phyloP scores from a whole-genome alignment of 35 echinoderm and acorn worm species.

The Apostichopus californicus region DNA sequence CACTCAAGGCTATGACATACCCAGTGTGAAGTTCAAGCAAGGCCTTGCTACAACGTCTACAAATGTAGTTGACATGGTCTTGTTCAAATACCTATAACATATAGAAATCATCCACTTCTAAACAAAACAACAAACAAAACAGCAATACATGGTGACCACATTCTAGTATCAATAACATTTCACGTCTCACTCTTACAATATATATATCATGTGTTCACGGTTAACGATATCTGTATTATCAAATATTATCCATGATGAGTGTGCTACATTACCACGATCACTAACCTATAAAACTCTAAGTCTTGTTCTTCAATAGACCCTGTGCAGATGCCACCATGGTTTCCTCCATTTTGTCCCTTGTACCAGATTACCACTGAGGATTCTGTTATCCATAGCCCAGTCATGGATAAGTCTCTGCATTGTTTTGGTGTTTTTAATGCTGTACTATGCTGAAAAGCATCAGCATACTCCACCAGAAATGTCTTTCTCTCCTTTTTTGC shows the following conservation, averaged over 20 bases:
- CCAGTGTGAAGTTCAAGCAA: no score
- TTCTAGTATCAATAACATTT: no score
- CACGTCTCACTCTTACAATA: no score
- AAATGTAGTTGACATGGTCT: no score
- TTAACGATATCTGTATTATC: background rate
- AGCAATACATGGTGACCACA: no score
- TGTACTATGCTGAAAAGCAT: conserved; percentile 4
- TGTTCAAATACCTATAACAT: no score
- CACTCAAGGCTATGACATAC: no score
- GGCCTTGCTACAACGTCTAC: no score
- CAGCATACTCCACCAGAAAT: background rate
- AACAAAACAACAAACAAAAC: no score
- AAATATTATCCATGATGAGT: background rate
- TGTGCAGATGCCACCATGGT: conserved; percentile 63
- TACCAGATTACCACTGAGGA: conserved; percentile 60
- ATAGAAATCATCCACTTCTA: no score
- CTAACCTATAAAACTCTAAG: conserved; percentile 60
- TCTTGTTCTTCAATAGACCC: conserved; percentile 45
- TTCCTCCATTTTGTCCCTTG: background rate
- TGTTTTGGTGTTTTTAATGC: conserved; percentile 52
- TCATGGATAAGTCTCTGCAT: conserved; percentile 56
- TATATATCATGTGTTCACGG: background rate
- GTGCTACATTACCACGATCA: background rate
- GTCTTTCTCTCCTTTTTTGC: background rate
- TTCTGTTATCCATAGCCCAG: conserved; percentile 20